phyloP scores from a whole-genome alignment of 2,797 vertebrate genomes.

The Sebastes elongatus region DNA sequence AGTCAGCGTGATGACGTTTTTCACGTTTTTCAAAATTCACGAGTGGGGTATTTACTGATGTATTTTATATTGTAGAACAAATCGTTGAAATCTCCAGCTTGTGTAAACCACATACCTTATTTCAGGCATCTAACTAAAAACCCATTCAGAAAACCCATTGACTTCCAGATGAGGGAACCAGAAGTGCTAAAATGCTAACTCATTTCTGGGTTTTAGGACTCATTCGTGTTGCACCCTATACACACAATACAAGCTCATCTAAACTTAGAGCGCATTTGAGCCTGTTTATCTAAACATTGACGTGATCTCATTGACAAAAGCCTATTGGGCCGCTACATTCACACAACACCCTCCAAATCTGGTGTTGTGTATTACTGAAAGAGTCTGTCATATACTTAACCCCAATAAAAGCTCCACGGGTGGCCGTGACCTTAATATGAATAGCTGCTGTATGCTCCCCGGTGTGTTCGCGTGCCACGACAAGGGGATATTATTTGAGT shows the following conservation, averaged over 20 bases:
- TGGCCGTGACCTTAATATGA: constrained; percentile 68
- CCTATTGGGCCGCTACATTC: constrained; percentile 24
- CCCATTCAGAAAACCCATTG: not conserved
- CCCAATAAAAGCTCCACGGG: constrained; percentile 64
- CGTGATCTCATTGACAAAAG: constrained; percentile 3
- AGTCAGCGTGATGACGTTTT: not conserved
- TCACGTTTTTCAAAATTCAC: no score
- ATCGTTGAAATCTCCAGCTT: not conserved
- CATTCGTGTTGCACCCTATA: not conserved
- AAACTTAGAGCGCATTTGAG: not conserved
- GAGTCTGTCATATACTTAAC: constrained; percentile 70
- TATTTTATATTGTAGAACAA: not conserved
- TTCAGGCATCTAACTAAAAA: not conserved
- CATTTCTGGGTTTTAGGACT: not conserved
- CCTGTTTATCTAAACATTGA: not conserved
- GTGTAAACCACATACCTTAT: not conserved
- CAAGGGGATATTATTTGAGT: constrained; percentile 37
- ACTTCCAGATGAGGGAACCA: not conserved
- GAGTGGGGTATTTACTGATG: not conserved
- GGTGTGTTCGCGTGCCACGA: constrained; percentile 13
- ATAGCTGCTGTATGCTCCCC: constrained; percentile 28
- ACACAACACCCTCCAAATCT: constrained; percentile 40
- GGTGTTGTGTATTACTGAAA: constrained; percentile 46
- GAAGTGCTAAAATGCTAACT: not conserved
- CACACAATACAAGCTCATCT: not conserved